These are phyloP conservation scores for Pleuronectes platessa DNA, from an alignment of 2,113 vertebrate species.

Conservation along the genomic window DNA sequence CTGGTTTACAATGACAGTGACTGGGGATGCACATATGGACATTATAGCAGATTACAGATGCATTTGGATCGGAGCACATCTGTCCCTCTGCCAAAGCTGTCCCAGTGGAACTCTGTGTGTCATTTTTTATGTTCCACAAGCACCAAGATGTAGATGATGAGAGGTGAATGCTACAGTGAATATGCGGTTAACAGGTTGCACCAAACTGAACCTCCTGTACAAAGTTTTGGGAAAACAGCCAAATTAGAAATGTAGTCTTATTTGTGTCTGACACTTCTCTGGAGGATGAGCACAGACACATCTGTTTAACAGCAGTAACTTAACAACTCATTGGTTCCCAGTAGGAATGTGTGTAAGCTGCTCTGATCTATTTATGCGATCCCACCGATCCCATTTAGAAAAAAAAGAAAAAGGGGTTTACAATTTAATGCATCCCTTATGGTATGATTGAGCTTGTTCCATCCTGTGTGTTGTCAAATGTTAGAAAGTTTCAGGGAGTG, in stretches of 20 bases:
- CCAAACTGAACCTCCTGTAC: too few species aligned
- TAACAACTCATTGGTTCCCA: neutral
- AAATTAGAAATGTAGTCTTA: too few species aligned
- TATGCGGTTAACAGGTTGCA: too few species aligned
- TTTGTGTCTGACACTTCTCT: neutral
- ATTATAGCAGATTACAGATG: neutral
- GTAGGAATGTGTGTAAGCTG: neutral
- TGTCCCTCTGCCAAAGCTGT: too few species aligned
- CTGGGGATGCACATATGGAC: too few species aligned
- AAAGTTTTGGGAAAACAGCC: too few species aligned
- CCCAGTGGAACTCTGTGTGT: too few species aligned
- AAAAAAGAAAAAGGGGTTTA: neutral
- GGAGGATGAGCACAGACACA: constrained; percentile 2
- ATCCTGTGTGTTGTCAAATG: neutral
- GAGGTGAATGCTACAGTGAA: neutral
- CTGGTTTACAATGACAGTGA: too few species aligned
- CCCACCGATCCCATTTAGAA: neutral
- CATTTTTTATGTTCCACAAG: too few species aligned
- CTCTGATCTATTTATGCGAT: constrained; percentile 17
- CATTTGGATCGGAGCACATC: too few species aligned
- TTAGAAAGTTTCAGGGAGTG: neutral
- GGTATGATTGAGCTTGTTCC: neutral
- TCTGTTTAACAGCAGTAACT: constrained; percentile 13
- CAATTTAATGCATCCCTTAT: neutral
- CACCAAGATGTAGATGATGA: too few species aligned